These are phyloP conservation scores for Urocolius indicus DNA, from an alignment of 2,113 vertebrate genomes.

Conservation along the genomic window DNA sequence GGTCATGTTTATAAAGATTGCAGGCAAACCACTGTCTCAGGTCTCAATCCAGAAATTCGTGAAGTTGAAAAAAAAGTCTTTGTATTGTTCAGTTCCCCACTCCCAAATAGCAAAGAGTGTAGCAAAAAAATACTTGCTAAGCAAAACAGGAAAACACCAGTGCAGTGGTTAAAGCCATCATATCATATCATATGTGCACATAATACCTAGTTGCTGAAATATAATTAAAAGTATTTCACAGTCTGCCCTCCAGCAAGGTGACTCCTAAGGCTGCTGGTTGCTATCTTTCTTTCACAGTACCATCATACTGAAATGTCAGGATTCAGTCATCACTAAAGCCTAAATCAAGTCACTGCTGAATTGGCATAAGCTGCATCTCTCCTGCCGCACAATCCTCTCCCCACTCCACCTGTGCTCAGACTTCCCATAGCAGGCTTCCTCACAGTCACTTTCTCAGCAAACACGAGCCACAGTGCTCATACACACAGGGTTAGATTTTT, in stretches of 20 bases:
- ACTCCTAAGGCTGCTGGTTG: background rate
- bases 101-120: background rate
- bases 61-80: background rate
- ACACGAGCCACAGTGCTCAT: background rate
- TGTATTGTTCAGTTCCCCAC: background rate
- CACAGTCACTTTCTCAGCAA: background rate
- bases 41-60: background rate
- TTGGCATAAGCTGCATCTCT: background rate
- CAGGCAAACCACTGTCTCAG: background rate
- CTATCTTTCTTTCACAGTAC: background rate
- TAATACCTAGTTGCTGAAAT: background rate
- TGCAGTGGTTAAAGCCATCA: background rate
- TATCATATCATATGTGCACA: background rate
- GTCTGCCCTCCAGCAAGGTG: background rate
- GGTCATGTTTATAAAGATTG: background rate
- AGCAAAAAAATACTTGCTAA: background rate
- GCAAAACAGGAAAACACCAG: background rate
- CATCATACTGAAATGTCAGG: background rate
- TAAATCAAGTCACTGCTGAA: background rate
- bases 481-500: background rate
- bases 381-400: background rate
- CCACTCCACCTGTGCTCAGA: rapidly evolving
- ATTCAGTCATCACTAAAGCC: background rate
- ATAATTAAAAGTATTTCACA: background rate
- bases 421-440: background rate